Evolutionary conservation across 2,797 vertebrate species (phyloP).

Genomic region (Taeniopygia guttata): DNA sequence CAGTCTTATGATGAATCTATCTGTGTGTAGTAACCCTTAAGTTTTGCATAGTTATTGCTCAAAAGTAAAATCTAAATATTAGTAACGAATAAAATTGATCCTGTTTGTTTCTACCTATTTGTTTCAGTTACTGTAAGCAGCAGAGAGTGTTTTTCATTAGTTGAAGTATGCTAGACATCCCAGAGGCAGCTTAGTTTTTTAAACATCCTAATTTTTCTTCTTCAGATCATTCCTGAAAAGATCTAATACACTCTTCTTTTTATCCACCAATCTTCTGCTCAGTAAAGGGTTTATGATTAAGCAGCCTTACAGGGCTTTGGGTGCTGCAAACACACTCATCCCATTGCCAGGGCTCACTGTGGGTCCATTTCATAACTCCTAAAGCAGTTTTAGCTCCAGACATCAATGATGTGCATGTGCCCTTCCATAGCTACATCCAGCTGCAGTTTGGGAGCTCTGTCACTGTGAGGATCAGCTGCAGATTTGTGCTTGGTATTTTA

Average conservation of each 20-base stretch:
- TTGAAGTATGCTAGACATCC: not conserved
- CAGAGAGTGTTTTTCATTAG: not conserved
- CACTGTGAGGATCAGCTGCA: not conserved
- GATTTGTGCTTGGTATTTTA: not conserved
- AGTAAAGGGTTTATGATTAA: not conserved
- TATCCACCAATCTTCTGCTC: not conserved
- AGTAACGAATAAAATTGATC: not conserved
- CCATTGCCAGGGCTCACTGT: not conserved
- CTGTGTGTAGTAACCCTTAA: not conserved
- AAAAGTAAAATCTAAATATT: constrained; percentile 27
- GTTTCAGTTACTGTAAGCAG: not conserved
- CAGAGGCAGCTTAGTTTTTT: not conserved
- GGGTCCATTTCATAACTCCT: not conserved
- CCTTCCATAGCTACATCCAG: not conserved
- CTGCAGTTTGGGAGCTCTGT: not conserved
- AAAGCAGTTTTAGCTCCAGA: not conserved
- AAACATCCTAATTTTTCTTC: not conserved
- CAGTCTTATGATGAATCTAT: constrained; percentile 10
- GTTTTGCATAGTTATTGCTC: not conserved
- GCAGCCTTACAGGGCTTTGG: not conserved
- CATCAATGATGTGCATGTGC: not conserved
- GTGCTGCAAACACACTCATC: not conserved
- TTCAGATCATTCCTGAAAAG: not conserved
- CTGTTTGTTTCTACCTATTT: not conserved
- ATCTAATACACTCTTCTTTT: not conserved